Conservation (phyloP, 2,113 vertebrate genomes). For the Calidris pugnax region DNA sequence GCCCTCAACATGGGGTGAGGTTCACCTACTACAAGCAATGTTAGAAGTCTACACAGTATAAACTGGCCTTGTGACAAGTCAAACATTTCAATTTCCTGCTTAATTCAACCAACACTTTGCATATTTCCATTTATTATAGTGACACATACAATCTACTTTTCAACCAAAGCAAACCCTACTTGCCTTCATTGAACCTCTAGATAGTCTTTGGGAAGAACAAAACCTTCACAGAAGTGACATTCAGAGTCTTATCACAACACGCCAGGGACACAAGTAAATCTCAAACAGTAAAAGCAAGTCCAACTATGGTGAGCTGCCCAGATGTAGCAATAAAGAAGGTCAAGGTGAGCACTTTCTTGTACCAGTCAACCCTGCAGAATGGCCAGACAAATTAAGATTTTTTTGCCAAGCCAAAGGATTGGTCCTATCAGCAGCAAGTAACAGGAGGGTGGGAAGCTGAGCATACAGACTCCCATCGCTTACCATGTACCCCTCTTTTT, state of each 20-base stretch:
- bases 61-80: background rate
- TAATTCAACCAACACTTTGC: constrained; percentile 7
- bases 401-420: background rate
- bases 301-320: background rate
- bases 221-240: constrained; percentile 2
- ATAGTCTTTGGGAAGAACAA: constrained; percentile 1
- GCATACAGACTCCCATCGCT: background rate
- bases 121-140: background rate
- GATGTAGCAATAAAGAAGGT: background rate
- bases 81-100: constrained; percentile 6
- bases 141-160: background rate
- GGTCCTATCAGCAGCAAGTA: background rate
- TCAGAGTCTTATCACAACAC: constrained; percentile 30
- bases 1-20: background rate
- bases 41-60: background rate
- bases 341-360: background rate
- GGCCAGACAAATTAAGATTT: background rate
- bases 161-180: background rate
- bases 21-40: background rate
- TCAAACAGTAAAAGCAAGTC: background rate
- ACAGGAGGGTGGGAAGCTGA: background rate
- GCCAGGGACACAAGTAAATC: background rate
- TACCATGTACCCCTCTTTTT: background rate
- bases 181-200: background rate
- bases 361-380: background rate